Evolutionary conservation across 2,113 vertebrate genomes (phyloP), one percentile per base, ranked within the genome.

Genomic region (Petroica traversi): DNA sequence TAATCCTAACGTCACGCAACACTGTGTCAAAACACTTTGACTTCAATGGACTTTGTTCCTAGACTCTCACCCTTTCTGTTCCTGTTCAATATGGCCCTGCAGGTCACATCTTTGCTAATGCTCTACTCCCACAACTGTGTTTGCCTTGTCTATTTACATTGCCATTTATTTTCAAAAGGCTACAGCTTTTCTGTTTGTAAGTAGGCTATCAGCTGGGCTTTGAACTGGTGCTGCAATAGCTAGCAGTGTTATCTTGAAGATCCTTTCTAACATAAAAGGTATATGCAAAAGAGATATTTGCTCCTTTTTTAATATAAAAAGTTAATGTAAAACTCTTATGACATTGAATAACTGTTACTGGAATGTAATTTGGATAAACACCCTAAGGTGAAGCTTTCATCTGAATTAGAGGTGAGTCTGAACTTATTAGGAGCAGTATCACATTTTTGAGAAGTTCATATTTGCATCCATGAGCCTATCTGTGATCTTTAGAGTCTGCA

Each of bases 291-390:
- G 31, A 46, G 45, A 40, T 92, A 61, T 83, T 93, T 80, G 51
- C 31, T 90, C 38, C 19, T 72, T 59, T 92, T 93, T 94, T 14
- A 86, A 93, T 86, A 86, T 58, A 93, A 95, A 96, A 95, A 61
- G 46, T 62, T 71, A 83, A 92, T 67, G 72, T 31, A 84, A 92
- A 93, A 62, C 41, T 49, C 67, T 72, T 83, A 83, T 22, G 76
- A 69, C 41, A 59, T 17, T 80, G 92, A 86, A 88, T 96, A 97
- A 94, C 94, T 96, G 95, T 94, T 85, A 61, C 52, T 88, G 82
- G 55, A 96, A 73, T 36, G 66, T 76, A 66, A 82, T 92, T 96
- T 96, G 78, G 38, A 52, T 92, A 90, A 89, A 80, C 23, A 86
- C 36, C 75, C 88, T 84, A 67, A 64, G 68, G 92, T 85, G 78